Base-by-base conservation (phyloP, 1,140 invertebrate genomes). In the Lepidostoma basale region DNA sequence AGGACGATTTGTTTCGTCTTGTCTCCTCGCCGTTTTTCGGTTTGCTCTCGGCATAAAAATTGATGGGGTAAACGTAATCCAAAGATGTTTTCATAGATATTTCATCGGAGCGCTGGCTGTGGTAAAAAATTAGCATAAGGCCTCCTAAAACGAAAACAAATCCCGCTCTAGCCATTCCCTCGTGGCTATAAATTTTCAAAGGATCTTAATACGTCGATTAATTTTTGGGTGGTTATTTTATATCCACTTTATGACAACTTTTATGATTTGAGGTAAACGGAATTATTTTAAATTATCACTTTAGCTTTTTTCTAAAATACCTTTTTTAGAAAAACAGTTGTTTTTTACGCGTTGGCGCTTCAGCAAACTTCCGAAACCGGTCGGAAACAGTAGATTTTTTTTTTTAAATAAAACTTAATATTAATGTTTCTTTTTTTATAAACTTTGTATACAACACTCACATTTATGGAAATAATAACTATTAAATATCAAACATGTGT, bases 1-100 rank as follows among this genome's bases (percentile, higher is more conserved):
- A 69, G 71, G 71, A 69, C 71, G 71, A 73, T 73, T 73, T 73
- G 71, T 73, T 69, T 73, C 67, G 71, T 59, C 67, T 67, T 69
- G 67, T 66, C 56, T 68, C 26, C 60, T 60, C 22, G 30, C 25
- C 49, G 28, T 18, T 56, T 62, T 40, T 44, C 66, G 52, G 49
- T 60, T 60, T 64, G 65, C 67, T 72, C 22, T 22, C 54, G 39
- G 42, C 69, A 64, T 73, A 73, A 73, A 73, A 73, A 56, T 69
- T 65, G 56, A 73, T 73, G 71, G 67, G n/a, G 63, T 59, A 63
- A 67, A 64, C 26, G 42, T 73, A 69, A 73, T 69, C 63, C 47
- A 45, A 69, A 69, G 67, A 69, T 73, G 71, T 73, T 67, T 68
- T 62, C 39, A 44, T 64, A 60, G 56, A 60, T 60, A 60, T 60